phyloP scores from a whole-genome alignment of 92 coral and sea anemone species.

The Actinernus sp. region DNA sequence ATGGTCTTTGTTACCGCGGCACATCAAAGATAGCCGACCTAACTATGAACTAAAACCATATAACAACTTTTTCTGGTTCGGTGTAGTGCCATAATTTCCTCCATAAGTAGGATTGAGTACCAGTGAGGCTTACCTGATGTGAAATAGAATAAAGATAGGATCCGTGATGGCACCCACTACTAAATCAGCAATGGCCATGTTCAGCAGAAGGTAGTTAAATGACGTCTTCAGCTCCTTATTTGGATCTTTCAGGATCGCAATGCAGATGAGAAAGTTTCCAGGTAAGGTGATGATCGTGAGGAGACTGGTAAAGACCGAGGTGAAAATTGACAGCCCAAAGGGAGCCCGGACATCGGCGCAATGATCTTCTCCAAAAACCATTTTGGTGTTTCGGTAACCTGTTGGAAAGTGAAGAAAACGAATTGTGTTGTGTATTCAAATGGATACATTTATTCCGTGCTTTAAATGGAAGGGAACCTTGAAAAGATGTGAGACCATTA shows the following conservation, averaged over 20 bases:
- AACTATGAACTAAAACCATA: too few species aligned
- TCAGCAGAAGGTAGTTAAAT: conserved; percentile 75
- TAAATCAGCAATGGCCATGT: conserved; percentile 79
- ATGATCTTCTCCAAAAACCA: conserved; percentile 59
- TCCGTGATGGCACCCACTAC: conserved; percentile 74
- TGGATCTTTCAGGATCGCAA: conserved; percentile 77
- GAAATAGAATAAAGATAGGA: conserved; percentile 75
- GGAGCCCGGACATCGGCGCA: conserved; percentile 74
- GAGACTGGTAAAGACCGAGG: conserved; percentile 70
- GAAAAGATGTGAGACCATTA: too few species aligned
- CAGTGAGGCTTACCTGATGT: conserved; percentile 52
- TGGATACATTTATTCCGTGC: too few species aligned
- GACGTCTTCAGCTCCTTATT: conserved; percentile 75
- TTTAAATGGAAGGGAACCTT: too few species aligned
- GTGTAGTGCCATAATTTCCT: too few species aligned
- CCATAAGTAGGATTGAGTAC: too few species aligned
- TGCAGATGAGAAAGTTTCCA: conserved; percentile 77
- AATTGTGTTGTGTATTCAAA: too few species aligned
- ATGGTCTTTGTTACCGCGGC: too few species aligned
- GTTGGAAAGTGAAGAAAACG: too few species aligned
- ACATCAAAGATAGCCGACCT: too few species aligned
- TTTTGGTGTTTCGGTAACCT: too few species aligned
- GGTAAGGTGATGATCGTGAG: conserved; percentile 71
- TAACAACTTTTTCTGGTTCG: too few species aligned
- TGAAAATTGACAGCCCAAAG: conserved; percentile 61